Evolutionary conservation across 2,113 vertebrate species (phyloP).

Genomic region (Neodontobutis hainanensis): DNA sequence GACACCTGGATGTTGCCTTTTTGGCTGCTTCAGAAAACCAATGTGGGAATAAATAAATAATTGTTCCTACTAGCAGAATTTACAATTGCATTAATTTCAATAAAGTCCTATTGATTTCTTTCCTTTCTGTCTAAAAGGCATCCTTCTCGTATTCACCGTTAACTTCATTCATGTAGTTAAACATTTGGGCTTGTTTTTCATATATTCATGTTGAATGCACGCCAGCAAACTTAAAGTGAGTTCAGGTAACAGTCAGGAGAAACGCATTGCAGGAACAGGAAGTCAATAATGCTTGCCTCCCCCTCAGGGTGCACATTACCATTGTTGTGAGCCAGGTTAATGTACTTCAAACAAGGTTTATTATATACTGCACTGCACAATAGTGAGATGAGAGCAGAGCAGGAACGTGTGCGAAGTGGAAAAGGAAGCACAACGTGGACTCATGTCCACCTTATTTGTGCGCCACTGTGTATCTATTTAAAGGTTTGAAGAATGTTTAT

Average conservation of each 20-base stretch:
- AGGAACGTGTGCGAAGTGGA: slow-evolving; percentile 41
- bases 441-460: slow-evolving; percentile 23
- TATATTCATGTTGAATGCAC: slow-evolving; percentile 49
- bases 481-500: not conserved
- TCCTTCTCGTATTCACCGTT: slow-evolving; percentile 15
- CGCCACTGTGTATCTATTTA: not conserved
- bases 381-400: slow-evolving; percentile 57
- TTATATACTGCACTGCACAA: slow-evolving; percentile 72
- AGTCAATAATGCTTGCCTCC: slow-evolving; percentile 75
- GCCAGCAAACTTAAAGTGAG: slow-evolving; percentile 63
- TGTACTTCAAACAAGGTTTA: slow-evolving; percentile 80
- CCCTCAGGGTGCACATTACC: slow-evolving; percentile 74
- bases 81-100: no score
- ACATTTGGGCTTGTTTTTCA: slow-evolving; percentile 36
- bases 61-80: no score
- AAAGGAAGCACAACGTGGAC: slow-evolving; percentile 27
- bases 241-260: slow-evolving; percentile 71
- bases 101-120: no score
- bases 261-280: slow-evolving; percentile 72
- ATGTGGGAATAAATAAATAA: no score
- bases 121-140: not conserved
- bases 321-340: slow-evolving; percentile 81
- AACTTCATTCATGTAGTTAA: slow-evolving; percentile 29
- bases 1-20: no score
- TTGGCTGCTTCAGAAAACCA: no score